Evolutionary conservation across 2,888 invertebrate species (phyloP).

Genomic region (Tipula lateralis): DNA sequence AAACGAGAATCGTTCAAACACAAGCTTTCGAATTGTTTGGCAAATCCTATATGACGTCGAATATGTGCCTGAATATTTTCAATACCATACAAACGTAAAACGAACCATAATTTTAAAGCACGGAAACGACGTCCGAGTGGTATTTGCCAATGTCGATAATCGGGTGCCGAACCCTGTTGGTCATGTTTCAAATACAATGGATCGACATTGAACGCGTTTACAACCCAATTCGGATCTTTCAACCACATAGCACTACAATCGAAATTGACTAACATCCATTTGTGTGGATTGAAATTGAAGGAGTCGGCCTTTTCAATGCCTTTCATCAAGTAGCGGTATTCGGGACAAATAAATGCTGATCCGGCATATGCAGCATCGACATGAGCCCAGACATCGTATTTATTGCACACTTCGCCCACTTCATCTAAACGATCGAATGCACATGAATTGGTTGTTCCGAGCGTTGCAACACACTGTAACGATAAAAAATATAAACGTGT

Average conservation of each 20-base stretch:
- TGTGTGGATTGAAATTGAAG: slow-evolving; percentile 98
- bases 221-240: slow-evolving; percentile 80
- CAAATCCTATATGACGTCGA: slow-evolving; percentile 76
- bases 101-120: slow-evolving; percentile 93
- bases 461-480: slow-evolving; percentile 73
- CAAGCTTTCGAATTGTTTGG: slow-evolving; percentile 78
- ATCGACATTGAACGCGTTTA: slow-evolving; percentile 95
- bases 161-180: slow-evolving; percentile 82
- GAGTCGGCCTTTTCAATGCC: slow-evolving; percentile 88
- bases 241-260: slow-evolving; percentile 99
- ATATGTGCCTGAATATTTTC: slow-evolving; percentile 83
- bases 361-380: slow-evolving; percentile 97
- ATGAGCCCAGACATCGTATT: slow-evolving; percentile 82
- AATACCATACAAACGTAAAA: slow-evolving; percentile 81
- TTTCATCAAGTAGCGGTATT: slow-evolving; percentile 84
- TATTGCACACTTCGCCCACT: slow-evolving; percentile 81
- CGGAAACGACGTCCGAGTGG: slow-evolving; percentile 90
- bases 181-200: slow-evolving; percentile 95
- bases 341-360: slow-evolving; percentile 94
- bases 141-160: slow-evolving; percentile 97
- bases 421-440: slow-evolving; percentile 88
- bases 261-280: slow-evolving; percentile 98
- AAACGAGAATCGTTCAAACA: slow-evolving; percentile 75
- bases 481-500: slow-evolving; percentile 30
- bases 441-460: slow-evolving; percentile 95